Evolutionary conservation across 2,113 vertebrate genomes (phyloP).

Genomic region (Hippocampus mohnikei): DNA sequence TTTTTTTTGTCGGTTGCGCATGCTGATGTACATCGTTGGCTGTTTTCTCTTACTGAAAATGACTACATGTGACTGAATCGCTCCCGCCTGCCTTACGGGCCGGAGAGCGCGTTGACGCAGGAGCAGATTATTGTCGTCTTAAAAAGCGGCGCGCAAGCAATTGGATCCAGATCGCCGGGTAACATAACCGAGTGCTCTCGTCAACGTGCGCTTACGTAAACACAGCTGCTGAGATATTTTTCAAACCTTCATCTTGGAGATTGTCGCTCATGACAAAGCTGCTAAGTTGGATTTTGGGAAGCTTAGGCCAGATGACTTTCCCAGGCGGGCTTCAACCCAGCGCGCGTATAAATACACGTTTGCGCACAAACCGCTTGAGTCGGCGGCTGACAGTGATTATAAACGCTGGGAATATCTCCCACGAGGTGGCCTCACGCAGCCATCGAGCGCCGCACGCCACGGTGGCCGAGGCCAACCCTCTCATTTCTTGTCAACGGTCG

Average conservation of each 20-base stretch:
- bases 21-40: not conserved
- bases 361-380: constrained; percentile 41
- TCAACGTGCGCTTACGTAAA: not conserved
- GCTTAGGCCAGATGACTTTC: constrained; percentile 68
- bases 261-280: constrained; percentile 63
- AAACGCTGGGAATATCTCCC: constrained; percentile 53
- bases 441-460: constrained; percentile 43
- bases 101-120: not conserved
- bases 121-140: constrained; percentile 25
- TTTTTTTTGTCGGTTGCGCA: not conserved
- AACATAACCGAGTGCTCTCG: constrained; percentile 29
- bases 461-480: constrained; percentile 44
- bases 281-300: constrained; percentile 58
- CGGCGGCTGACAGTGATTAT: constrained; percentile 59
- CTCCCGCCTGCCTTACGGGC: not conserved
- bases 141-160: constrained; percentile 38
- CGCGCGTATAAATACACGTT: constrained; percentile 23
- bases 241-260: constrained; percentile 20
- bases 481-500: constrained; percentile 53
- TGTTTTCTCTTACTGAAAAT: not conserved
- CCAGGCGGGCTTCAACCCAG: constrained; percentile 49
- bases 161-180: constrained; percentile 35
- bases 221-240: constrained; percentile 4
- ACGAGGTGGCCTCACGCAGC: constrained; percentile 53
- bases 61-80: not conserved